Base-by-base conservation (phyloP, 2,888 invertebrate genomes). In the Sinohyriopsis cumingii region DNA sequence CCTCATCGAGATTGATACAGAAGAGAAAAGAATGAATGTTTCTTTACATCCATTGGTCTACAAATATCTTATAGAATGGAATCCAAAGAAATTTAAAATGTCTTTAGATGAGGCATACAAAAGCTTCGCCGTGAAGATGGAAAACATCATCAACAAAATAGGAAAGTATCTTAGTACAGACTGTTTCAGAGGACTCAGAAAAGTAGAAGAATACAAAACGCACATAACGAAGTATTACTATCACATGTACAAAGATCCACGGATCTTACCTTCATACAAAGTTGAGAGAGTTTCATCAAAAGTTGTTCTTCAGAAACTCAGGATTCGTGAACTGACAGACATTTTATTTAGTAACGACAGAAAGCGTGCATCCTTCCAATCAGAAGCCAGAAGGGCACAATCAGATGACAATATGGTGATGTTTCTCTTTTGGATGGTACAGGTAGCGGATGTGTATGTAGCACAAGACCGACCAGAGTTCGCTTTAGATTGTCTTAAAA, bases 11-110 rank as follows among this genome's bases (percentile, higher is more conserved):
- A 24, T 24, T 55, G 5, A 15, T 54, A 54, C 54, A 57, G 54
- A 55, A 24, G 5, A 20, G 24, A 57, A 15, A 68, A 68, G 54
- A 33, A 56, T 18, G 22, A 33, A 6, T 73, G 65, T 63, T 69
- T 45, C 69, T n/a, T 68, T 77, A 4, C 77, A 77, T 55, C 75
- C 77, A 15, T 56, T 77, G n/a, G 77, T 75, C 1, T 72, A 66
- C 59, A 63, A 70, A 3, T 77, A 68, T 57, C 18, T 75, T 24
- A 56, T 68, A 3, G 77, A 77, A 67, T 63, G 68, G 68, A 73
- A 67, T 33, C 68, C 60, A n/a, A 56, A 60, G 15, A 33, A 6
- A n/a, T 28, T 75, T 5, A 5, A 61, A 22, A 24, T 45, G 5
- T 55, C 55, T 22, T 67, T 65, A 25, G 25, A 45, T 22, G 28